phyloP scores from a whole-genome alignment of 2,888 invertebrate species.

The Crematogaster levior region DNA sequence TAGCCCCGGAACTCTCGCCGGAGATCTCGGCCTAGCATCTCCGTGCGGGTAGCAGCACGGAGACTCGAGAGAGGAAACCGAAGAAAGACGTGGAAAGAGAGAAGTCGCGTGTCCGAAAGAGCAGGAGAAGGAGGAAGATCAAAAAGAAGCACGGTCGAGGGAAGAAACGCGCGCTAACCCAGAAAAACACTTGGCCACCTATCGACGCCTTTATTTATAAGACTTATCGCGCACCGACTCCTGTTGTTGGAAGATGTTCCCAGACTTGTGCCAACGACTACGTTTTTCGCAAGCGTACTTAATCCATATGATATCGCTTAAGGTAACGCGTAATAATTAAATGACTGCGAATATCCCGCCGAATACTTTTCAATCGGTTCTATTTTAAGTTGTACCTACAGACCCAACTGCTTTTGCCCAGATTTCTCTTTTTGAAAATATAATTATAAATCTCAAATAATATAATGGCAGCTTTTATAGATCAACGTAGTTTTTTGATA shows the following conservation, averaged over 20 bases:
- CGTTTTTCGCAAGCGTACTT: slow-evolving; percentile 13
- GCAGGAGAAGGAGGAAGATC: slow-evolving; percentile 33
- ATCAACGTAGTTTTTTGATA: too few species aligned
- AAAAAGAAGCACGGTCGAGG: slow-evolving; percentile 39
- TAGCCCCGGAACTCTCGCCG: slow-evolving; percentile 77
- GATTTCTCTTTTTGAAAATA: neutral
- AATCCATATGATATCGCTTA: neutral
- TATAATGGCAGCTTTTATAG: neutral
- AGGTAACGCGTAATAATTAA: slow-evolving; percentile 22
- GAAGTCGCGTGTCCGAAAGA: slow-evolving; percentile 65
- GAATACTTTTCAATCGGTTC: neutral
- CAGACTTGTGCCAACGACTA: neutral
- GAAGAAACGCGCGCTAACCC: slow-evolving; percentile 66
- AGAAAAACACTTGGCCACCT: slow-evolving; percentile 68
- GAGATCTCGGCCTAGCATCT: slow-evolving; percentile 78
- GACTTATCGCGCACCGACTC: slow-evolving; percentile 43
- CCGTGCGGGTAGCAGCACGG: slow-evolving; percentile 46
- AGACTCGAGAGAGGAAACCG: slow-evolving; percentile 43
- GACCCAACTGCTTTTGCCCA: neutral
- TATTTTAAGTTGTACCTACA: neutral
- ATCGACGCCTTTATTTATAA: slow-evolving; percentile 64
- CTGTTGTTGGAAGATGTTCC: neutral
- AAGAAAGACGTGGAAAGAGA: slow-evolving; percentile 42
- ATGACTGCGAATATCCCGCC: neutral
- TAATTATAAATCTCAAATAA: neutral